Conservation (phyloP, 2,888 invertebrate genomes). For the Leptopilina drosophilae region DNA sequence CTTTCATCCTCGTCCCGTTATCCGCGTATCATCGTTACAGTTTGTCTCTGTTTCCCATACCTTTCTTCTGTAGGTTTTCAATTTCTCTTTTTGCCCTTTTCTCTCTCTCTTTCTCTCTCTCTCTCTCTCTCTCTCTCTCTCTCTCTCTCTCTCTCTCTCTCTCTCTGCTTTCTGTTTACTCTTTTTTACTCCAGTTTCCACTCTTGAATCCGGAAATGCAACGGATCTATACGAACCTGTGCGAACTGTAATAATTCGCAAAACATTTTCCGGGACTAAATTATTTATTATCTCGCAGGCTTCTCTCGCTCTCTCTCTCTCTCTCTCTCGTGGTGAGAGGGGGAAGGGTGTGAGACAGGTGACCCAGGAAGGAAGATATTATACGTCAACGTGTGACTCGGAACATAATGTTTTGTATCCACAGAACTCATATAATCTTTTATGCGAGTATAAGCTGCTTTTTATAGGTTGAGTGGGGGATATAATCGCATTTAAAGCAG, state of each 20-base stretch:
- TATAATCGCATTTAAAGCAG: neutral
- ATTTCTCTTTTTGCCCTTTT: slow-evolving; percentile 22
- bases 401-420: slow-evolving; percentile 59
- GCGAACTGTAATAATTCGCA: slow-evolving; percentile 62
- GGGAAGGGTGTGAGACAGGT: slow-evolving; percentile 51
- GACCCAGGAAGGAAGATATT: slow-evolving; percentile 63
- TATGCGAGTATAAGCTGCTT: slow-evolving; percentile 45
- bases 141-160: slow-evolving; percentile 22
- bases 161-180: slow-evolving; percentile 28
- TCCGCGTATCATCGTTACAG: too few relatives aligned
- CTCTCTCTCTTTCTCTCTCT: slow-evolving; percentile 14
- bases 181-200: slow-evolving; percentile 16
- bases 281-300: slow-evolving; percentile 66
- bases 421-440: slow-evolving; percentile 44
- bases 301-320: slow-evolving; percentile 51
- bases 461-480: neutral
- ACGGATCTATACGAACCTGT: slow-evolving; percentile 39
- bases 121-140: neutral
- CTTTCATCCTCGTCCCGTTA: neutral
- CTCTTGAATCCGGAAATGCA: slow-evolving; percentile 40
- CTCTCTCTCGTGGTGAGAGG: too few relatives aligned
- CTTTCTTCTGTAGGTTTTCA: neutral
- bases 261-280: slow-evolving; percentile 62
- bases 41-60: too few relatives aligned
- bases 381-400: slow-evolving; percentile 60